Conservation (phyloP, 2,113 vertebrate genomes). For the Cyprinodon tularosa region DNA sequence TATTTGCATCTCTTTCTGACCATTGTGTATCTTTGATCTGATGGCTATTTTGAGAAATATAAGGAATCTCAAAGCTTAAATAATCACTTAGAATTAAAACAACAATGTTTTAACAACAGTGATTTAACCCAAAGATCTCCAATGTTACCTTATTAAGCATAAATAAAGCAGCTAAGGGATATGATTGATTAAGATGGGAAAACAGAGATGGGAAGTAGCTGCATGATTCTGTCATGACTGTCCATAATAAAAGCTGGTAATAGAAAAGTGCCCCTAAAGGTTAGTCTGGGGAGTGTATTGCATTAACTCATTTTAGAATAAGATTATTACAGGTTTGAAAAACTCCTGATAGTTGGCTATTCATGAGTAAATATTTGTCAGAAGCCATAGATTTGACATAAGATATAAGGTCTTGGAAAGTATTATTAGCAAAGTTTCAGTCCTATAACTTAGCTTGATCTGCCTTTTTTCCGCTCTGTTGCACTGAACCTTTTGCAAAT, state of each 20-base stretch:
- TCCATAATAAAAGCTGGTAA: background rate
- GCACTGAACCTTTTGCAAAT: slow-evolving; percentile 56
- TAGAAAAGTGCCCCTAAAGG: background rate
- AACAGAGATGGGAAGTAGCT: too few species aligned
- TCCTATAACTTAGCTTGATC: slow-evolving; percentile 1
- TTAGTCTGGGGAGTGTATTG: background rate
- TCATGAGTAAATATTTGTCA: background rate
- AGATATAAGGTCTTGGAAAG: background rate
- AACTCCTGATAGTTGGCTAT: background rate
- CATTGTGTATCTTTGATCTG: background rate
- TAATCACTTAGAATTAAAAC: background rate
- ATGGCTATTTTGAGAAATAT: background rate
- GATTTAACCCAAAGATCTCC: background rate
- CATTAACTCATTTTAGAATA: background rate
- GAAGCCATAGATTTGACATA: background rate
- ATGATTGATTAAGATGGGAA: background rate
- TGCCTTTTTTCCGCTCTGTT: slow-evolving; percentile 48
- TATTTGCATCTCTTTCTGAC: background rate
- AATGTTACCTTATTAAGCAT: background rate
- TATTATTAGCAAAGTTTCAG: too few species aligned
- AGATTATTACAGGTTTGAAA: background rate
- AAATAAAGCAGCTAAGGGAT: background rate
- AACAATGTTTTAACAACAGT: too few species aligned
- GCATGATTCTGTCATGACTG: too few species aligned
- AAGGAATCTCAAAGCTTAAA: background rate